A percentile compares a stretch with the other conserved stretches of the same genome.
These are phyloP conservation scores for Ochropleura leucogaster DNA, from an alignment of 2,888 invertebrate genomes.

Conservation along the genomic window DNA sequence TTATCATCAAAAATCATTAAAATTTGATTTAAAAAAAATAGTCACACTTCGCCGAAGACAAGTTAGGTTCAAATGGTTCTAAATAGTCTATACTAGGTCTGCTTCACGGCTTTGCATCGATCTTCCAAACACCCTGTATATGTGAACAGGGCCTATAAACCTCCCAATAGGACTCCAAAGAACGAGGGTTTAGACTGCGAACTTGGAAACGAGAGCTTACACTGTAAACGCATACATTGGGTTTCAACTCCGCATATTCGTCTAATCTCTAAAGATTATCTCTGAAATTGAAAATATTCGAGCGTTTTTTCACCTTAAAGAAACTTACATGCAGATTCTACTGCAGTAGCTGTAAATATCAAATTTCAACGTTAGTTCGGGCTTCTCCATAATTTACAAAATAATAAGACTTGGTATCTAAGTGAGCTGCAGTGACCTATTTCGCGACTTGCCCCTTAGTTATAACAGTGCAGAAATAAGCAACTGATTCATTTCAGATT, in stretches of 20 bases:
- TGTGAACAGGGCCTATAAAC: background rate
- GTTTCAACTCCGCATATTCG: constrained; percentile 36
- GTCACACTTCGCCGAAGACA: too few species aligned
- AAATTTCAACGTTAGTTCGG: constrained; percentile 13
- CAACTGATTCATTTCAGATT: constrained; percentile 58
- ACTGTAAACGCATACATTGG: constrained; percentile 32
- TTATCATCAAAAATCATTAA: too few species aligned
- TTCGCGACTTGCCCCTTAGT: constrained; percentile 39
- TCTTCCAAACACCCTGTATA: too few species aligned
- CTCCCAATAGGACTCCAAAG: constrained; percentile 10
- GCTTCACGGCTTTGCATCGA: too few species aligned
- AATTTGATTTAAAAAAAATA: too few species aligned
- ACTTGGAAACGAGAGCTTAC: constrained; percentile 29
- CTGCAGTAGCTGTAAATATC: constrained; percentile 38
- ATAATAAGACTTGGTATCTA: constrained; percentile 34
- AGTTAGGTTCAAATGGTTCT: too few species aligned
- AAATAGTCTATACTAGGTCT: too few species aligned
- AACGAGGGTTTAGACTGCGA: constrained; percentile 13
- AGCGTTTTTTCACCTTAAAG: constrained; percentile 26
- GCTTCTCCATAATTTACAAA: constrained; percentile 21
- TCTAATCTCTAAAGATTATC: constrained; percentile 38
- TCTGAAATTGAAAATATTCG: constrained; percentile 41
- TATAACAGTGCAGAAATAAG: constrained; percentile 42
- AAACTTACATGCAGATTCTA: constrained; percentile 16
- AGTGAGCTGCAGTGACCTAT: constrained; percentile 45